phyloP scores from a whole-genome alignment of 2,888 invertebrate species.

The Tortrix viridana region DNA sequence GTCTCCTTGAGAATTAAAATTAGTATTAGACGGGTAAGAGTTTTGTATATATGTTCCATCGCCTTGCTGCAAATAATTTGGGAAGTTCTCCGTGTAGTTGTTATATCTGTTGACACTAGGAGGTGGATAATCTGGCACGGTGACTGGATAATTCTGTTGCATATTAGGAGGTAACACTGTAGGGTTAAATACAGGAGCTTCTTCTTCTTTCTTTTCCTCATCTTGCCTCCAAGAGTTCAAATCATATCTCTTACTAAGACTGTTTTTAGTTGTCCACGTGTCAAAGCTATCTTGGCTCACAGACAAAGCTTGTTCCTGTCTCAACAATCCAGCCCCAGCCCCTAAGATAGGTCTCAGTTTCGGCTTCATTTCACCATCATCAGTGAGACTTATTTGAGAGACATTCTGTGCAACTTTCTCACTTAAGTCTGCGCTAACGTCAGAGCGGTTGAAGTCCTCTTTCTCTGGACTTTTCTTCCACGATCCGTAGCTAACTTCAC shows the following conservation, averaged over 20 bases:
- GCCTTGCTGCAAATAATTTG: conserved; percentile 72
- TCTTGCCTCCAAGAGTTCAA: conserved; percentile 74
- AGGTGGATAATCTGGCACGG: conserved; percentile 65
- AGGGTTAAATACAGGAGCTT: conserved; percentile 64
- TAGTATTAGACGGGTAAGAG: conserved; percentile 55
- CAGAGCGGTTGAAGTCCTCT: conserved; percentile 50
- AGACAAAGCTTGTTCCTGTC: conserved; percentile 62
- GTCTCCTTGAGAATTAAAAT: conserved; percentile 62
- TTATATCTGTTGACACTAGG: conserved; percentile 56
- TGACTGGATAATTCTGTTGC: conserved; percentile 45
- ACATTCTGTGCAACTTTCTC: conserved; percentile 66
- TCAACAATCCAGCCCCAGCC: conserved; percentile 67
- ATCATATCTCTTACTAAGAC: conserved; percentile 69
- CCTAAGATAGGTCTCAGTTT: conserved; percentile 75
- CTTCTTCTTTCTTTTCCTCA: conserved; percentile 66
- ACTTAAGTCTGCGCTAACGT: conserved; percentile 47
- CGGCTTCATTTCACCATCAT: conserved; percentile 70
- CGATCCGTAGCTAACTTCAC: conserved; percentile 74
- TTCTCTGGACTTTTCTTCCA: conserved; percentile 74
- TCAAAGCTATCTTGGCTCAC: conserved; percentile 64
- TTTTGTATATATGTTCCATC: conserved; percentile 74
- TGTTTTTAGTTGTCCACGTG: conserved; percentile 66
- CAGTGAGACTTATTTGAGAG: conserved; percentile 63
- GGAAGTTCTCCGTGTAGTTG: conserved; percentile 52
- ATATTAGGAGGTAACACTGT: conserved; percentile 61